Conservation (phyloP, 1,140 invertebrate species). For the Araneus ventricosus region DNA sequence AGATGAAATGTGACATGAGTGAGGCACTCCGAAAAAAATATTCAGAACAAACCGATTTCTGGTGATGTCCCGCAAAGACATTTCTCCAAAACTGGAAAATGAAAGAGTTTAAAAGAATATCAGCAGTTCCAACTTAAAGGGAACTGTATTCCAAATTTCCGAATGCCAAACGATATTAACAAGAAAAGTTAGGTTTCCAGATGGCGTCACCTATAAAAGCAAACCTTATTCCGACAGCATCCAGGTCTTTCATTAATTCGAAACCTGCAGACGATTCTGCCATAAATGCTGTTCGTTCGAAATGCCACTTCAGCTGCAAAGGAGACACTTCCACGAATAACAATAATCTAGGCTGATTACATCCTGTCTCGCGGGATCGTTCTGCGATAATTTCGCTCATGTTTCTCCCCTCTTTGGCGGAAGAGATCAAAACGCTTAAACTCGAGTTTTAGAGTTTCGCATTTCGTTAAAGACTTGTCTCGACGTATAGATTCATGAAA, state of each 20-base stretch:
- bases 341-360: conserved; percentile 42
- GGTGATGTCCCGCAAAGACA: neutral
- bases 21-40: too few species aligned
- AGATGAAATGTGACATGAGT: neutral
- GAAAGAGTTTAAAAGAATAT: neutral
- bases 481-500: neutral
- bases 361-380: conserved; percentile 35
- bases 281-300: neutral
- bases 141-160: neutral
- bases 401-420: neutral
- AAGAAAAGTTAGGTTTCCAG: neutral
- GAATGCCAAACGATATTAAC: neutral
- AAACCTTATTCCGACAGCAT: neutral
- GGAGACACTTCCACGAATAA: neutral
- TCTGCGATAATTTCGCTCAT: neutral
- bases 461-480: neutral
- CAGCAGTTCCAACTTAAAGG: neutral
- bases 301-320: neutral
- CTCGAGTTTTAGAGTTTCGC: neutral
- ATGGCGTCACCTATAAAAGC: neutral
- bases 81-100: neutral
- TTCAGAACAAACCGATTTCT: neutral
- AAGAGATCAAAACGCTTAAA: conserved; percentile 41
- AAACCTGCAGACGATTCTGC: conserved; percentile 8
- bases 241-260: neutral